Evolutionary conservation across 2,797 vertebrate species (phyloP), one percentile per base, ranked within the genome.

Genomic region (Gorsachius magnificus): DNA sequence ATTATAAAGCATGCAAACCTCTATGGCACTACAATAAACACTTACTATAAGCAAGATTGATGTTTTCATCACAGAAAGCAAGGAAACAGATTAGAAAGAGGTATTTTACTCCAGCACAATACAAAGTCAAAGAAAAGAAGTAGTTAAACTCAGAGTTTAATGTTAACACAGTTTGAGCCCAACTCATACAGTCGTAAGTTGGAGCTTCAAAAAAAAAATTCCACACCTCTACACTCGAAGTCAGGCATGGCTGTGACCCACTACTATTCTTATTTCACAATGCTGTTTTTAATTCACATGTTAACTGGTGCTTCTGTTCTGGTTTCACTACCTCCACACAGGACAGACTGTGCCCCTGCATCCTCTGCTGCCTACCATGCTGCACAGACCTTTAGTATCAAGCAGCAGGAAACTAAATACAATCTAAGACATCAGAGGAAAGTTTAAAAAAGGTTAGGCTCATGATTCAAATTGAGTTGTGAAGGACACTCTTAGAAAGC

Each of bases 111-210:
- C 15, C 14, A 78, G 1, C 15, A 9, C 9, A 84, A 72, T 3
- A 57, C 0, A 0, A 74, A 76, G 15, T 31, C 16, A 54, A 65
- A 56, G 3, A 25, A 74, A 29, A 38, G 29, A 29, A 22, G 9
- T n/a, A 68, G 14, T 21, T 50, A 28, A 90, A 16, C 11, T 45
- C 6, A 7, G 14, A 25, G 11, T 54, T 68, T 22, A 57, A 11
- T 7, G 53, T 33, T 18, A 63, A 25, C 7, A 24, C 13, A 69
- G 29, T 9, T 46, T 38, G 36, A 82, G n/a, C 15, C 8, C 36
- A 77, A 8, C 35, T 70, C 14, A 36, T 2, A 19, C 0, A 71
- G 11, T 1, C 6, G 5, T 14, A 16, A 87, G 20, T 1, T 54
- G 12, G 12, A 83, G 35, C 18, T 45, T 56, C 31, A 41, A 31